Conservation (phyloP, 2,888 invertebrate genomes). For the Arrhopalites spinosus region DNA sequence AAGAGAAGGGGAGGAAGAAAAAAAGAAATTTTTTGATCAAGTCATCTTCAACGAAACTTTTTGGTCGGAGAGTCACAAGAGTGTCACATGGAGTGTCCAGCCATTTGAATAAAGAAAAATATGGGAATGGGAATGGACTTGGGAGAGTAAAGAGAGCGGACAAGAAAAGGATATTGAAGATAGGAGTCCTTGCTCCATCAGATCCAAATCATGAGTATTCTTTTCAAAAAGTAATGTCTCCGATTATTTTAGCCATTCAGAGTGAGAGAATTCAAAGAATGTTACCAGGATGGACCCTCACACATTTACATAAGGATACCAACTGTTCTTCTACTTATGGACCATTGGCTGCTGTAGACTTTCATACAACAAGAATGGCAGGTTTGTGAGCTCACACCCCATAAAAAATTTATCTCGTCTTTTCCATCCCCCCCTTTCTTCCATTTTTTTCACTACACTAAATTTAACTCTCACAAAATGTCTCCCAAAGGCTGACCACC, state of each 20-base stretch:
- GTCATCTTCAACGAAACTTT: background rate
- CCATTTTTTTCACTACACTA: background rate
- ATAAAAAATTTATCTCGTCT: too few relatives aligned
- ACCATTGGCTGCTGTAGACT: conserved; percentile 77
- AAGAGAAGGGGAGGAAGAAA: background rate
- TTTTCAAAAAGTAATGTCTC: conserved; percentile 70
- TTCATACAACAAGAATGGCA: conserved; percentile 70
- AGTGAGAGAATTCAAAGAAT: conserved; percentile 58
- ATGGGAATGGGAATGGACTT: too few relatives aligned
- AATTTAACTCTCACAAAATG: too few relatives aligned
- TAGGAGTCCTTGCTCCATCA: conserved; percentile 70
- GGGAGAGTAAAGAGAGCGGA: background rate
- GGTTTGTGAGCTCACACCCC: conserved; percentile 63
- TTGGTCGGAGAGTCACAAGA: too few relatives aligned
- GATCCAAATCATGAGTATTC: conserved; percentile 68
- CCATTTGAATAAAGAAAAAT: too few relatives aligned
- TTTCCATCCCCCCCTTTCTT: background rate
- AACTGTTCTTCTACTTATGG: conserved; percentile 77
- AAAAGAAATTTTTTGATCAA: background rate
- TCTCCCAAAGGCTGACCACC: too few relatives aligned
- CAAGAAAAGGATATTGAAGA: conserved; percentile 61
- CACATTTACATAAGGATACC: conserved; percentile 73
- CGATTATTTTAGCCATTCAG: conserved; percentile 71
- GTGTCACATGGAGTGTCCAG: too few relatives aligned
- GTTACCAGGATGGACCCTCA: conserved; percentile 71